Conservation (phyloP, 2,797 vertebrate genomes). For the Psittacula echo region DNA sequence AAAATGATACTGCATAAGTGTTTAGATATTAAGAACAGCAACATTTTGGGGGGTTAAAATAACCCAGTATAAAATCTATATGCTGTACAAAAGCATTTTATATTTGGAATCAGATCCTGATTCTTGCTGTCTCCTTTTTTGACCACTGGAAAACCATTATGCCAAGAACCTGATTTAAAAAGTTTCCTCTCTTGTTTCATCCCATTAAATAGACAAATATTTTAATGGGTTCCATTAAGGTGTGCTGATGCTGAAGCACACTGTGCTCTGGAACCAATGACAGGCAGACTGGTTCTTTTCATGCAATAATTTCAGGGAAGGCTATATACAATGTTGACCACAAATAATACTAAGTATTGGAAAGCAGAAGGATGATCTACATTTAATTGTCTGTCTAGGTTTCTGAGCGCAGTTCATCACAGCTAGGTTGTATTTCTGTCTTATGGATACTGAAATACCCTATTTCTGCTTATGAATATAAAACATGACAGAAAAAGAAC, state of each 20-base stretch:
- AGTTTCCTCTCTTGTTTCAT: neutral
- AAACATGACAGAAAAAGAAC: neutral
- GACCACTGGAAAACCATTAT: neutral
- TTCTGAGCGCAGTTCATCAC: neutral
- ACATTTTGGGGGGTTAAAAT: neutral
- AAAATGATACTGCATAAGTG: neutral
- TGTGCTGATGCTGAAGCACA: neutral
- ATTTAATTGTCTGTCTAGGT: neutral
- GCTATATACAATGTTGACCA: neutral
- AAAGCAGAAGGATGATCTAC: neutral
- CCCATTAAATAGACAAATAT: neutral
- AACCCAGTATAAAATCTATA: neutral
- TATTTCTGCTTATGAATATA: neutral
- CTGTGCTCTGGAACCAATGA: neutral
- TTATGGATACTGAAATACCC: neutral
- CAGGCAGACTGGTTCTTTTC: neutral
- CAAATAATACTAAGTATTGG: neutral
- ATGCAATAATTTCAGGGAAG: neutral
- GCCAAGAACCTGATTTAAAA: neutral
- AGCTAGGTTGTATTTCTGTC: neutral
- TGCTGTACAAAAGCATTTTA: neutral
- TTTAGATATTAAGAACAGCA: neutral
- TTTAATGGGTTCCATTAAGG: neutral
- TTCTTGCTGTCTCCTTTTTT: neutral
- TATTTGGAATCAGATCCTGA: neutral